Evolutionary conservation across 2,113 vertebrate species (phyloP).

Genomic region (Antennarius striatus): DNA sequence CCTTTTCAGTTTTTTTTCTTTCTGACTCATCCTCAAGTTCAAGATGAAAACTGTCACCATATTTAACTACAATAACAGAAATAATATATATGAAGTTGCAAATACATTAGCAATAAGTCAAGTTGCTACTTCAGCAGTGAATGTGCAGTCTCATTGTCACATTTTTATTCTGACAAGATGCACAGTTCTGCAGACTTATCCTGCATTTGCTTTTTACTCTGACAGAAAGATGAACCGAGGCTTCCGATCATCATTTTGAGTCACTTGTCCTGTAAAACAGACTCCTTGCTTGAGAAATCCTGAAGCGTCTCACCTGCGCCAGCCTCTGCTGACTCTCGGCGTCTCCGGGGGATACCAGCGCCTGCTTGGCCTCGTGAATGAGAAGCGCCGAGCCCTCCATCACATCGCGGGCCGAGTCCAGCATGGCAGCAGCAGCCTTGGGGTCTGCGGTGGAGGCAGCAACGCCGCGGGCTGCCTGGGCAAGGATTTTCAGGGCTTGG

Average conservation of each 20-base stretch:
- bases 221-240: not conserved
- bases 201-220: not conserved
- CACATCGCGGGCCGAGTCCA: conserved; percentile 93
- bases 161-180: conserved; percentile 10
- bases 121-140: too few species aligned
- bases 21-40: too few species aligned
- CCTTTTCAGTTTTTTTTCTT: not conserved
- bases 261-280: not conserved
- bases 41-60: too few species aligned
- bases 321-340: conserved; percentile 95
- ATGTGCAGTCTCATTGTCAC: too few species aligned
- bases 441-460: conserved; percentile 90
- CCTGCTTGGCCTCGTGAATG: conserved; percentile 95
- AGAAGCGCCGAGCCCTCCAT: conserved; percentile 98
- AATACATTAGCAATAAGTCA: not conserved
- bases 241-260: not conserved
- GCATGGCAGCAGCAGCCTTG: conserved; percentile 86
- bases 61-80: too few species aligned
- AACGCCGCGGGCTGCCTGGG: conserved; percentile 93
- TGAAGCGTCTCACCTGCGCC: conserved; percentile 85
- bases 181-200: not conserved
- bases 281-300: not conserved
- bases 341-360: conserved; percentile 89
- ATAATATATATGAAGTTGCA: not conserved
- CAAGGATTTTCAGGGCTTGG: conserved; percentile 92